Percentiles rank a stretch among this genome's conserved stretches.
Conservation (phyloP, 2,797 vertebrate species). For the Brachymystax lenok region DNA sequence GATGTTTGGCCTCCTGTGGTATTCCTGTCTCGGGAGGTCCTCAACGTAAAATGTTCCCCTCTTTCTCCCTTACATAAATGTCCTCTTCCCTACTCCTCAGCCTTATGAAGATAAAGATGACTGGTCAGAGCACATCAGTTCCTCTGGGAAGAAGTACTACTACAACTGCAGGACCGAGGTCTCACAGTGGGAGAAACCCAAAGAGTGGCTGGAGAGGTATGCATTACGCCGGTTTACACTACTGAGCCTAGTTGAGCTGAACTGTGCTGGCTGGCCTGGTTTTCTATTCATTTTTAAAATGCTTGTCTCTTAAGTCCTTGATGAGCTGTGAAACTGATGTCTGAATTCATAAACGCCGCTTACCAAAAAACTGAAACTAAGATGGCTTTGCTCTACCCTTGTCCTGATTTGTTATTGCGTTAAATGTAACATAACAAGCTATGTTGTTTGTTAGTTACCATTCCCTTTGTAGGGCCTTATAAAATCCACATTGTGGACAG, state of each 20-base stretch:
- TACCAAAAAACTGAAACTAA: slow-evolving; percentile 10
- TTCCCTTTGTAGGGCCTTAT: no score
- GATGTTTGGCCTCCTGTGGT: no score
- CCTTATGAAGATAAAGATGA: slow-evolving; percentile 93
- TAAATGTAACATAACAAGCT: no score
- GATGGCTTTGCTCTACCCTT: no score
- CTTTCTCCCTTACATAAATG: neutral
- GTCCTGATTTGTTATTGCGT: no score
- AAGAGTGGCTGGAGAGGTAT: slow-evolving; percentile 99
- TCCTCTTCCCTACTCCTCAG: slow-evolving; percentile 65
- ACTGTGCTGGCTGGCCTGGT: no score
- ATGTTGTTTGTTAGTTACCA: no score
- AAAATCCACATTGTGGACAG: no score
- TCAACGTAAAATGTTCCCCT: no score
- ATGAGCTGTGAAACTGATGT: slow-evolving; percentile 10
- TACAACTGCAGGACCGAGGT: slow-evolving; percentile 99
- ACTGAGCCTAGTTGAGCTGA: neutral
- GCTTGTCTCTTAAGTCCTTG: neutral
- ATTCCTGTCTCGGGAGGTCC: no score
- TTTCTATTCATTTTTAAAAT: slow-evolving; percentile 15
- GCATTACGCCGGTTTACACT: neutral
- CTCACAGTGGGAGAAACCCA: slow-evolving; percentile 99
- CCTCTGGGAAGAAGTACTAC: slow-evolving; percentile 99
- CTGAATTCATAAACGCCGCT: slow-evolving; percentile 3
- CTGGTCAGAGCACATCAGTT: slow-evolving; percentile 99